Percentiles rank a stretch among this genome's conserved stretches.
These are phyloP conservation scores for Ladona fulva DNA, from an alignment of 1,140 invertebrate species.

Conservation along the genomic window DNA sequence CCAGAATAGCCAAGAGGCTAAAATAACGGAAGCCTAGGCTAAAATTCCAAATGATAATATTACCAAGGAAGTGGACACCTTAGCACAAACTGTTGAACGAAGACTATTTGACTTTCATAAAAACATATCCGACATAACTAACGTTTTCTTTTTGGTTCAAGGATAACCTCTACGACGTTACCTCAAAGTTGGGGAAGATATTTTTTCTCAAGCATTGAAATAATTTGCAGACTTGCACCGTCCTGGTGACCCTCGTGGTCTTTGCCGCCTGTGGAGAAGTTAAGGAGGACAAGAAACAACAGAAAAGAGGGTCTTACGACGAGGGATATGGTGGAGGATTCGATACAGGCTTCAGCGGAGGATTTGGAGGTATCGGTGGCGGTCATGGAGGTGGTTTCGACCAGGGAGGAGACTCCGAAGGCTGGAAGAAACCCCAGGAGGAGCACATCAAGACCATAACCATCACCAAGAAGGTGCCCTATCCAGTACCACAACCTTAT, in stretches of 20 bases:
- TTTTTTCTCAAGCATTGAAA: too few species aligned
- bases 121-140: too few species aligned
- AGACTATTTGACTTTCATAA: too few species aligned
- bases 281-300: not conserved
- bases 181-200: too few species aligned
- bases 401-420: slow-evolving; percentile 19
- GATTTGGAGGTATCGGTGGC: not conserved
- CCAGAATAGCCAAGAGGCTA: too few species aligned
- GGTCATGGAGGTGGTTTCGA: not conserved
- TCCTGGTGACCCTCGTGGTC: not conserved
- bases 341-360: not conserved
- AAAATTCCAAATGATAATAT: too few species aligned
- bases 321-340: not conserved
- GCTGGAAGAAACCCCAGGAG: slow-evolving; percentile 25
- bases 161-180: too few species aligned
- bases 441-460: slow-evolving; percentile 38
- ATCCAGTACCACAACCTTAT: slow-evolving; percentile 37
- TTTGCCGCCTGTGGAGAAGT: not conserved
- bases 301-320: not conserved
- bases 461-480: slow-evolving; percentile 39
- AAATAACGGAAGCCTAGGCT: too few species aligned
- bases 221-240: not conserved
- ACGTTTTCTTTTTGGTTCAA: too few species aligned
- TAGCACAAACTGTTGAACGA: too few species aligned
- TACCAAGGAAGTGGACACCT: too few species aligned